These are phyloP conservation scores for Podocnemis expansa DNA, from an alignment of 2,113 vertebrate species.

Conservation along the genomic window DNA sequence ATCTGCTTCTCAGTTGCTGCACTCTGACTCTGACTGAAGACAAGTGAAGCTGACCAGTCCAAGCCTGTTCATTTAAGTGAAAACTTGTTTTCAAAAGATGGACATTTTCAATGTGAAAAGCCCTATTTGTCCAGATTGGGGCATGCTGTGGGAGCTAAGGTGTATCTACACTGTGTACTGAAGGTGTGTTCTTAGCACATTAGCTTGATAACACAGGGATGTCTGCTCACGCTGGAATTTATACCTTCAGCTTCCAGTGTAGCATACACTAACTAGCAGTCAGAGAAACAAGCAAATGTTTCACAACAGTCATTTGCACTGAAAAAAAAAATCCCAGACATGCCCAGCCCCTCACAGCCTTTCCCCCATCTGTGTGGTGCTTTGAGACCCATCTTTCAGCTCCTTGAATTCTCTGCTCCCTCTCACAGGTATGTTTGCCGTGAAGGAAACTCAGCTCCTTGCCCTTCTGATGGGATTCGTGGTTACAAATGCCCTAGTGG, in stretches of 20 bases:
- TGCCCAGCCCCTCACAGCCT: background rate
- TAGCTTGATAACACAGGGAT: background rate
- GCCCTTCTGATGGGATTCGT: constrained; percentile 78
- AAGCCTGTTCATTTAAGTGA: background rate
- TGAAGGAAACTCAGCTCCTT: constrained; percentile 81
- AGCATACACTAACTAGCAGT: background rate
- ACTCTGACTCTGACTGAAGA: background rate
- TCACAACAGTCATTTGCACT: background rate
- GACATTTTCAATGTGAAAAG: background rate
- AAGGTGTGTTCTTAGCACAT: background rate
- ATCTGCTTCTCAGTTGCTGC: background rate
- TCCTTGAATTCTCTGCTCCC: background rate
- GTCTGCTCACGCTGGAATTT: background rate
- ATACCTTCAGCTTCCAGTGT: background rate
- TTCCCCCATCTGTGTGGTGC: background rate
- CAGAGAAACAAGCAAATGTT: background rate
- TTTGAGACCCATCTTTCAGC: background rate
- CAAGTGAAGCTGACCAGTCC: background rate
- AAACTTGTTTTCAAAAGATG: background rate
- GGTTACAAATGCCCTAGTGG: constrained; percentile 88
- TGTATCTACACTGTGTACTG: background rate
- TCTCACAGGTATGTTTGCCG: constrained; percentile 85
- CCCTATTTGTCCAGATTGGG: background rate
- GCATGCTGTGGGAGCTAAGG: background rate
- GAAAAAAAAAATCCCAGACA: background rate